phyloP scores from a whole-genome alignment of 2,888 invertebrate species.

The Acrobasis consociella region DNA sequence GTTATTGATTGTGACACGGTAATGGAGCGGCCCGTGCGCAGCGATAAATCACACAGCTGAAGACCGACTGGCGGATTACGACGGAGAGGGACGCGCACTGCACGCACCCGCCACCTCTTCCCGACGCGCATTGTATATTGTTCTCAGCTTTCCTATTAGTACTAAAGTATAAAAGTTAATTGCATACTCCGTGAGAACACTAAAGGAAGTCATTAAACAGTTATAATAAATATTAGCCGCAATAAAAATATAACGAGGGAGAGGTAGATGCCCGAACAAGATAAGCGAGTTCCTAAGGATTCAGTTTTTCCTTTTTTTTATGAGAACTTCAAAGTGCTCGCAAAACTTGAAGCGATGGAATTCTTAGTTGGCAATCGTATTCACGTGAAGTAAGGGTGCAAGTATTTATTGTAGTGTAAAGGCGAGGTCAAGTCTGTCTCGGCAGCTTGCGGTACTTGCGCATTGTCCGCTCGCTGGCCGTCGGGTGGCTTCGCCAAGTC shows the following conservation, averaged over 20 bases:
- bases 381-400: slow-evolving; percentile 32
- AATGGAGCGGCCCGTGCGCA: slow-evolving; percentile 58
- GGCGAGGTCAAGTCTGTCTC: slow-evolving; percentile 36
- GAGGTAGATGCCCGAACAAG: slow-evolving; percentile 19
- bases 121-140: slow-evolving; percentile 21
- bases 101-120: slow-evolving; percentile 11
- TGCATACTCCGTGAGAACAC: slow-evolving; percentile 20
- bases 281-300: slow-evolving; percentile 11
- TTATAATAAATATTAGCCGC: slow-evolving; percentile 25
- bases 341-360: background rate
- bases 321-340: background rate
- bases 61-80: slow-evolving; percentile 36
- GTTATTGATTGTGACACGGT: slow-evolving; percentile 75
- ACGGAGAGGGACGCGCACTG: slow-evolving; percentile 9
- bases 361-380: slow-evolving; percentile 2
- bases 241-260: slow-evolving; percentile 25
- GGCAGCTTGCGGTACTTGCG: slow-evolving; percentile 40
- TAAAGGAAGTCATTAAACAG: slow-evolving; percentile 23
- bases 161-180: slow-evolving; percentile 25
- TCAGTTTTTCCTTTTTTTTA: slow-evolving; percentile 10
- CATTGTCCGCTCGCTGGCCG: slow-evolving; percentile 36
- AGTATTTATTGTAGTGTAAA: slow-evolving; percentile 17
- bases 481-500: slow-evolving; percentile 1
- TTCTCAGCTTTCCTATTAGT: slow-evolving; percentile 26
- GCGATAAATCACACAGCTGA: slow-evolving; percentile 60